Conservation (phyloP, 2,113 vertebrate genomes). For the Enhydra lutris region DNA sequence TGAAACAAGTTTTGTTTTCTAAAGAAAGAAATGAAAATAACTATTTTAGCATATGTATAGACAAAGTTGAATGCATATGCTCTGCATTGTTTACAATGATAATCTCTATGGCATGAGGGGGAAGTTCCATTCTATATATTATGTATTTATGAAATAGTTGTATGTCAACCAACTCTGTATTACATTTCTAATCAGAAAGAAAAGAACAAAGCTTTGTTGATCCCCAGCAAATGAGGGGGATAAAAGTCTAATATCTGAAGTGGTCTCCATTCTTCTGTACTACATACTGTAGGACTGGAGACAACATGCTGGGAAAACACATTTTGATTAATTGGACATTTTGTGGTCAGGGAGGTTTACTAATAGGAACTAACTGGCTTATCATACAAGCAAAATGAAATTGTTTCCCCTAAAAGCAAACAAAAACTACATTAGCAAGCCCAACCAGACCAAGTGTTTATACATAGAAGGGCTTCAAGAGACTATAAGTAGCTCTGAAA, state of each 20-base stretch:
- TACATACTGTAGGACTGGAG: background rate
- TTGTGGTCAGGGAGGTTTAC: background rate
- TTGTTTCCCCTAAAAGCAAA: background rate
- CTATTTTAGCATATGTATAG: background rate
- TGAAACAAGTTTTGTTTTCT: conserved; percentile 19
- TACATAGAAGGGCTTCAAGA: background rate
- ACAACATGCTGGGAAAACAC: background rate
- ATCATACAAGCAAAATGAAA: background rate
- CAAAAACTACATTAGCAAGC: background rate
- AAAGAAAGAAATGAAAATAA: conserved; percentile 40
- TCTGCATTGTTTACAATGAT: background rate
- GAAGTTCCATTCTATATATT: background rate
- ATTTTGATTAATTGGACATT: conserved; percentile 2
- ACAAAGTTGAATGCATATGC: background rate
- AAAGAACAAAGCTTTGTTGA: background rate
- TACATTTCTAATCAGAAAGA: conserved; percentile 13
- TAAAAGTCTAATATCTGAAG: background rate
- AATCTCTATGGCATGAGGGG: background rate
- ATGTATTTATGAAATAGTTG: background rate
- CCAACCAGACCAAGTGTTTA: background rate
- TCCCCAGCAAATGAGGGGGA: background rate
- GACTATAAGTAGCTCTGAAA: background rate
- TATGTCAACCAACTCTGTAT: background rate
- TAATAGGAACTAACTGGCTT: background rate
- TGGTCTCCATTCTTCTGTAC: background rate